Conservation (phyloP, 2,113 vertebrate species). For the Butorides virescens region DNA sequence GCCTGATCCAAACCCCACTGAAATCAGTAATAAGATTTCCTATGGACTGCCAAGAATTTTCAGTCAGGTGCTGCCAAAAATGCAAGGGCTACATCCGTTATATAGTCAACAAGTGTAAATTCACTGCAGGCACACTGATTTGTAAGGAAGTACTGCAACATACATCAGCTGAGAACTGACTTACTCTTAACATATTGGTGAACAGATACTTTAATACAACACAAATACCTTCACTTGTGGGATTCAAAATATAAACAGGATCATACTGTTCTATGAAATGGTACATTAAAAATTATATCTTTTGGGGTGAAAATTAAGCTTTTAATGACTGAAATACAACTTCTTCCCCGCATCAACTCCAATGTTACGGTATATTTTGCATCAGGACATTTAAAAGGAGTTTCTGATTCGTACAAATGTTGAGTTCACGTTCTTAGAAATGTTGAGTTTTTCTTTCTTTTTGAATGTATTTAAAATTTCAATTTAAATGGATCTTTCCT, state of each 20-base stretch:
- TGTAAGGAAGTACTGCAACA: neutral
- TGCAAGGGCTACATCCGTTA: neutral
- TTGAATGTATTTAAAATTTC: neutral
- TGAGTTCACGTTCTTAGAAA: neutral
- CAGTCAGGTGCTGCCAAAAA: neutral
- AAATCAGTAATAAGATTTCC: neutral
- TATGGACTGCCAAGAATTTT: neutral
- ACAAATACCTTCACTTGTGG: neutral
- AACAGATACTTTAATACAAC: neutral
- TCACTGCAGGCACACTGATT: neutral
- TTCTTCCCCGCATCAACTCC: neutral
- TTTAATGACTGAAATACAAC: neutral
- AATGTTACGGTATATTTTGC: neutral
- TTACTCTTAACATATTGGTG: neutral
- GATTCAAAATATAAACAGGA: neutral
- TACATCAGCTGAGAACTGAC: neutral
- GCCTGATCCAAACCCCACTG: neutral
- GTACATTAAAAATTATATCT: neutral
- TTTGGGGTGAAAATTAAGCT: neutral
- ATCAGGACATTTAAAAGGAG: neutral
- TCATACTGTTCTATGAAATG: neutral
- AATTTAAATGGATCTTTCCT: conserved; percentile 7
- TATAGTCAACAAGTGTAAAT: neutral
- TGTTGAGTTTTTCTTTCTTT: neutral
- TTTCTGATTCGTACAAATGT: neutral